Percentiles rank a stretch among this genome's conserved stretches.
Conservation (phyloP, 2,113 vertebrate genomes). For the Lepisosteus osseus region DNA sequence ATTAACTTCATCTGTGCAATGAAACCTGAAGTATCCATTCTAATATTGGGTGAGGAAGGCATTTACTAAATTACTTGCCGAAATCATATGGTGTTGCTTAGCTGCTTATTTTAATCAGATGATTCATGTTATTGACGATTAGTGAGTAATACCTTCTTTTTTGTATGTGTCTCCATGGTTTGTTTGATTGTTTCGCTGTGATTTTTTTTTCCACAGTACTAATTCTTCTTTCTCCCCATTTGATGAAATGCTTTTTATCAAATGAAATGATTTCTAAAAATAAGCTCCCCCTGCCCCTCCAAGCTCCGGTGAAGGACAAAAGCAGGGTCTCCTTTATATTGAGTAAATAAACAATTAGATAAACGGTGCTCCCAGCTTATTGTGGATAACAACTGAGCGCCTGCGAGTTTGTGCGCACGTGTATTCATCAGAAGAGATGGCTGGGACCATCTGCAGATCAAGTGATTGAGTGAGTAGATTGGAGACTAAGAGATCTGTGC, state of each 20-base stretch:
- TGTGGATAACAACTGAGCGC: background rate
- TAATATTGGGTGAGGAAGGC: slow-evolving; percentile 73
- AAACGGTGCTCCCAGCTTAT: background rate
- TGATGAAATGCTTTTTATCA: slow-evolving; percentile 32
- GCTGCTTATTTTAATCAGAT: slow-evolving; percentile 76
- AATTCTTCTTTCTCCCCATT: slow-evolving; percentile 24
- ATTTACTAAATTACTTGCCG: slow-evolving; percentile 82
- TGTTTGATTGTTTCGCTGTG: slow-evolving; percentile 9
- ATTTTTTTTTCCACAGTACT: slow-evolving; percentile 21
- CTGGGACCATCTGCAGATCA: too few relatives aligned
- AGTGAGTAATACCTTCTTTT: slow-evolving; percentile 49
- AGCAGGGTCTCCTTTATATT: slow-evolving; percentile 1
- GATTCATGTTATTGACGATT: slow-evolving; percentile 67
- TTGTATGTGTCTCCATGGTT: background rate
- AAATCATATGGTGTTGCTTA: slow-evolving; percentile 76
- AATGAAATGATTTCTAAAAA: slow-evolving; percentile 37
- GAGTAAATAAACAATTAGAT: slow-evolving; percentile 7
- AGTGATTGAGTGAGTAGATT: too few relatives aligned
- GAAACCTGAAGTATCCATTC: slow-evolving; percentile 76
- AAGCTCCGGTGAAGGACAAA: slow-evolving; percentile 8
- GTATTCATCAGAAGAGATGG: background rate
- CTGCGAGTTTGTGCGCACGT: background rate
- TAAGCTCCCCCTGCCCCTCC: background rate
- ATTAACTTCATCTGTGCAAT: slow-evolving; percentile 80
- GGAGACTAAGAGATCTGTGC: too few relatives aligned